Base-by-base conservation (phyloP, 2,797 vertebrate species). In the Oryzias sinensis region DNA sequence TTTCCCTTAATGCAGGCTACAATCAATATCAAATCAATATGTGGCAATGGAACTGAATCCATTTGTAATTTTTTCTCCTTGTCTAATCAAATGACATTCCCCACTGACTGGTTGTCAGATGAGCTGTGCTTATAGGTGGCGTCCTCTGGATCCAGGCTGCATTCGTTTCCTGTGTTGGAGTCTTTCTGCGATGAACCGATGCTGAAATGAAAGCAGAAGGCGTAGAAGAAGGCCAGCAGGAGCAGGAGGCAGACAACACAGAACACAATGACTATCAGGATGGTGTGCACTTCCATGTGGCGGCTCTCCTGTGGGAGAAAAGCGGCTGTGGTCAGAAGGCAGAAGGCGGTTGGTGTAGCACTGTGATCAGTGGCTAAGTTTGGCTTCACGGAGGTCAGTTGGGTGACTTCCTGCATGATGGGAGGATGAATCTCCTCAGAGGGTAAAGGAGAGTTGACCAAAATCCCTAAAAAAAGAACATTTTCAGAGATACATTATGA, bases 241-340 rank as follows among this genome's bases (percentile, higher is more conserved):
- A 92, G 88, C 54, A 93, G 87, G n/a, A 92, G 54, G 65, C 90
- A 93, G 43, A 91, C 90, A 2, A 73, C 17, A 49, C 81, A 86
- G 59, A 93, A 93, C 44, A 92, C 82, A 27, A 87, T 22, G 6
- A 90, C 44, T 8, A 88, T 85, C 57, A 91, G 49, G 69, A 92
- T 70, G 47, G 71, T 82, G 70, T 90, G 84, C 53, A 79, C 53
- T 43, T 86, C 76, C 68, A 90, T 63, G 65, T 81, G 71, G 37
- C 37, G 41, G 25, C 70, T 70, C 14, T 76, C 79, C 44, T 53
- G 65, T 0, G 77, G 78, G 45, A 75, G 57, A 22, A 14, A 43
- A 0, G 77, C 63, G 37, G 74, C 60, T 15, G 64, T 25, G 42
- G 62, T 66, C 53, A 37, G 45, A 40, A 56, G 50, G 33, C 33